These are phyloP conservation scores for Ashinkailepas kermadecensis DNA, from an alignment of 2,888 invertebrate genomes.

Conservation along the genomic window DNA sequence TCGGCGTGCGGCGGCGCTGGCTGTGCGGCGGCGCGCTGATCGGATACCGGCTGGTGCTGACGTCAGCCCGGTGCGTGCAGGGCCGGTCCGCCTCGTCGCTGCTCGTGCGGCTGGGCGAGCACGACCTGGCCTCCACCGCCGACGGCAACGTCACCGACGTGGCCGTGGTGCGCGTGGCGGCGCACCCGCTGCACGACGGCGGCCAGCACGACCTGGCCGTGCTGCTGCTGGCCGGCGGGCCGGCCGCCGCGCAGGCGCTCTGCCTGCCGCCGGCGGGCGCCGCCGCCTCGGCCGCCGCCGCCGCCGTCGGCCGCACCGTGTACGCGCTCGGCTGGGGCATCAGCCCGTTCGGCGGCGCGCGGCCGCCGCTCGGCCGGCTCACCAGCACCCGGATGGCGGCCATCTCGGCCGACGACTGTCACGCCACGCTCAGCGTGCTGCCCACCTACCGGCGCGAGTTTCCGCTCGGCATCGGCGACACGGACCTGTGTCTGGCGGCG, in stretches of 20 bases:
- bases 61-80: background rate
- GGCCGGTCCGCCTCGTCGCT: background rate
- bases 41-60: background rate
- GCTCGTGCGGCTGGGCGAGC: background rate
- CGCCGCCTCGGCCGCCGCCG: background rate
- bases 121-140: background rate
- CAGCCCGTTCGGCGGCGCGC: background rate
- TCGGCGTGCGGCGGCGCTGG: background rate
- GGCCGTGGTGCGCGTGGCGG: background rate
- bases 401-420: background rate
- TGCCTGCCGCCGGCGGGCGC: background rate
- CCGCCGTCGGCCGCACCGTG: background rate
- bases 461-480: background rate
- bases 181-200: slow-evolving; percentile 1
- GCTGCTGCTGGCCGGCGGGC: background rate
- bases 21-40: background rate
- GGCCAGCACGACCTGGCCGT: slow-evolving; percentile 1
- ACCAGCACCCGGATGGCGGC: background rate
- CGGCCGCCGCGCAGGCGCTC: background rate
- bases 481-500: background rate
- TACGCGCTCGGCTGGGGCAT: background rate
- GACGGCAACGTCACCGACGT: too few species aligned
- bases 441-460: slow-evolving; percentile 13
- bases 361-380: background rate
- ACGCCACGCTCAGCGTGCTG: slow-evolving; percentile 1